These are phyloP conservation scores for Tenebrio molitor DNA, from an alignment of 1,140 invertebrate species.

Conservation along the genomic window DNA sequence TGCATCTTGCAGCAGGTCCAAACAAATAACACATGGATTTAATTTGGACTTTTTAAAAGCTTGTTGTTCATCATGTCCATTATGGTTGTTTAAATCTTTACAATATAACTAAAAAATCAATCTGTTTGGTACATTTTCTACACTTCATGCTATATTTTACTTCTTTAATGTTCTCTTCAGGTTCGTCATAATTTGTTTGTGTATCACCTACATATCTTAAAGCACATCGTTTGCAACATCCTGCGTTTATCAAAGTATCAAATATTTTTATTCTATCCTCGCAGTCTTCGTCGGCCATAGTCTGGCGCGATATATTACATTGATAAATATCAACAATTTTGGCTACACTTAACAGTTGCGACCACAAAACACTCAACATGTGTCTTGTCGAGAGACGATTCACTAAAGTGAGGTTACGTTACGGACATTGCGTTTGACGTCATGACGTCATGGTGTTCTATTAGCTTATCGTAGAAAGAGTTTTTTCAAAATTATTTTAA, in stretches of 20 bases:
- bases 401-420: too few relatives aligned
- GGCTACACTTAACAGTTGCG: too few relatives aligned
- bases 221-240: conserved; percentile 71
- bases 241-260: conserved; percentile 56
- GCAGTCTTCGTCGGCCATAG: background rate
- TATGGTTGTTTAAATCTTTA: background rate
- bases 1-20: conserved; percentile 74
- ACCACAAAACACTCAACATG: too few relatives aligned
- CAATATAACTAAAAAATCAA: conserved; percentile 1
- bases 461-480: too few relatives aligned
- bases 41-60: conserved; percentile 58
- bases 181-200: conserved; percentile 66
- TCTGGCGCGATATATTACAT: too few relatives aligned
- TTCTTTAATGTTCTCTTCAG: conserved; percentile 49
- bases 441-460: too few relatives aligned
- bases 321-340: too few relatives aligned
- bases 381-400: too few relatives aligned
- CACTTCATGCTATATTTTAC: conserved; percentile 43
- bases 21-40: conserved; percentile 71
- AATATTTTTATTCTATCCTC: background rate
- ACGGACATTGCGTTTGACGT: too few relatives aligned
- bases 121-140: conserved; percentile 11
- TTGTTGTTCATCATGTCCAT: background rate
- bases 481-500: too few relatives aligned
- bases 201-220: conserved; percentile 69